phyloP scores from a whole-genome alignment of 2,797 vertebrate species.

The Alosa sapidissima region DNA sequence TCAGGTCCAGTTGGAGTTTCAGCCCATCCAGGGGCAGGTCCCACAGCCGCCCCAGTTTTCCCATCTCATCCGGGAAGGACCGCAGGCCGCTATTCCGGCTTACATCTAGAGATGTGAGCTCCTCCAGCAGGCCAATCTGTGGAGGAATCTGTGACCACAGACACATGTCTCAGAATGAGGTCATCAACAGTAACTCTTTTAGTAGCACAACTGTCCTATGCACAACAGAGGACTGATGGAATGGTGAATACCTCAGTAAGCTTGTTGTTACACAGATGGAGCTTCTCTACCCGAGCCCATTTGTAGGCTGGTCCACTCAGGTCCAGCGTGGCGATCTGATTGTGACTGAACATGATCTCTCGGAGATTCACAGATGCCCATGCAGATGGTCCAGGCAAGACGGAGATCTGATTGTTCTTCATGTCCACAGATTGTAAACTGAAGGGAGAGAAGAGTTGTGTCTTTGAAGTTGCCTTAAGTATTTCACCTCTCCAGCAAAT shows the following conservation, averaged over 20 bases:
- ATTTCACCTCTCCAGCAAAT: neutral
- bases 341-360: constrained; percentile 90
- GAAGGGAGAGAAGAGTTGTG: constrained; percentile 4
- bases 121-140: constrained; percentile 87
- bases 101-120: constrained; percentile 90
- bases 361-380: constrained; percentile 89
- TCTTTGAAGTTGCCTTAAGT: neutral
- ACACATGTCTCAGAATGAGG: neutral
- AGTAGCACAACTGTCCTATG: neutral
- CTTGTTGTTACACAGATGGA: constrained; percentile 88
- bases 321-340: constrained; percentile 82
- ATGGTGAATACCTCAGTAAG: constrained; percentile 80
- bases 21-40: constrained; percentile 95
- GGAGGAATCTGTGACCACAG: constrained; percentile 83
- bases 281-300: constrained; percentile 91
- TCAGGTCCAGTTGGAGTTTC: constrained; percentile 89
- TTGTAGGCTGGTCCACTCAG: constrained; percentile 79
- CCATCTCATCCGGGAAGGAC: constrained; percentile 95
- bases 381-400: constrained; percentile 77
- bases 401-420: constrained; percentile 82
- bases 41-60: constrained; percentile 88
- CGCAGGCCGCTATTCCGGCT: constrained; percentile 83
- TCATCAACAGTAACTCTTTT: neutral
- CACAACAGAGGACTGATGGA: neutral
- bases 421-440: constrained; percentile 91